Evolutionary conservation across 2,113 vertebrate species (phyloP).

Genomic region (Amblyopsis rosae): DNA sequence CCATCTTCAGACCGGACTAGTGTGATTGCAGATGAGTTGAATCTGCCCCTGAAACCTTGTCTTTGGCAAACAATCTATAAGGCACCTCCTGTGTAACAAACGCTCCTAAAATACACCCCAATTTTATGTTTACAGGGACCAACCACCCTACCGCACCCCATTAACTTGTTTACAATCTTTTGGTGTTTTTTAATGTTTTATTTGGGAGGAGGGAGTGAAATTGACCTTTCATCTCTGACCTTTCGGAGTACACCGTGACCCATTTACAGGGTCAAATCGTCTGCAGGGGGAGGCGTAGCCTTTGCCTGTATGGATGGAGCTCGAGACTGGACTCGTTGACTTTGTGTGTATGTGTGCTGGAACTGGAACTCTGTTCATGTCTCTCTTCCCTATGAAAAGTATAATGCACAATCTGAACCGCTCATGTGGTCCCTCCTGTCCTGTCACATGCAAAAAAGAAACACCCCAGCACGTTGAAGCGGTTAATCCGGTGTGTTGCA

Average conservation of each 20-base stretch:
- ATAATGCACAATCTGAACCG: constrained; percentile 42
- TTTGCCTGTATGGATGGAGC: constrained; percentile 24
- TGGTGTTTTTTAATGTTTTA: not conserved
- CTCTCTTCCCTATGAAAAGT: constrained; percentile 40
- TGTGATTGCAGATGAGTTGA: constrained; percentile 74
- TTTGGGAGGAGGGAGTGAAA: not conserved
- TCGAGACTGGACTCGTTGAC: constrained; percentile 32
- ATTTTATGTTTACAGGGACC: constrained; percentile 63
- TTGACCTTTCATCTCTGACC: constrained; percentile 21
- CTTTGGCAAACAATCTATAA: constrained; percentile 66
- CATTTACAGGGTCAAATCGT: not conserved
- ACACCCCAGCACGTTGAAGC: no score
- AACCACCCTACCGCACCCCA: not conserved
- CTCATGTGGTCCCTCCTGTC: constrained; percentile 21
- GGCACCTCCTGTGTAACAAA: constrained; percentile 34
- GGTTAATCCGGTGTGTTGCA: not conserved
- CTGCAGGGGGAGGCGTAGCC: constrained; percentile 17
- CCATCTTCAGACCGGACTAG: constrained; percentile 99
- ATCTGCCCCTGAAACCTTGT: constrained; percentile 76
- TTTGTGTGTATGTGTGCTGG: constrained; percentile 22
- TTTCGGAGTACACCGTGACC: constrained; percentile 3
- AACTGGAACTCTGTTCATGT: constrained; percentile 49
- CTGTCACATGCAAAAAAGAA: constrained; percentile 27
- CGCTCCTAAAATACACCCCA: constrained; percentile 36
- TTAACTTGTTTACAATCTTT: constrained; percentile 58